Conservation (phyloP, 2,113 vertebrate genomes). For the Chaetorhynchus papuensis region DNA sequence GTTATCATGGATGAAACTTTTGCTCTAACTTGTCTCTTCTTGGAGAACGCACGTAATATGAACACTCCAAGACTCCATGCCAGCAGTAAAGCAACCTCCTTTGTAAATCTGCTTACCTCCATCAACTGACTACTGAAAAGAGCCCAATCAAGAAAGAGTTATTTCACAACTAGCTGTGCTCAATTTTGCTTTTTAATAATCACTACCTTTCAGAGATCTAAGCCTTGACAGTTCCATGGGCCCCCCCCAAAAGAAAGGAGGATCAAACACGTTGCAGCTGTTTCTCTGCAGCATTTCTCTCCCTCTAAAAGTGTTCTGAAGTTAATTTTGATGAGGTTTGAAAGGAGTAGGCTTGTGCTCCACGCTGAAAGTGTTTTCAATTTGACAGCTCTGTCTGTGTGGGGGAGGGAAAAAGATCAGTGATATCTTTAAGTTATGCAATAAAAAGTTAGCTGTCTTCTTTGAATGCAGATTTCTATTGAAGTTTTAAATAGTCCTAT, state of each 20-base stretch:
- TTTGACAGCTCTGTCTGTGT: conserved; percentile 62
- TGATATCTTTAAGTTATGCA: conserved; percentile 68
- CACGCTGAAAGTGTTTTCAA: conserved; percentile 26
- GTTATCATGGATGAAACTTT: not conserved
- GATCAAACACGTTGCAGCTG: not conserved
- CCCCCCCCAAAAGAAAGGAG: not conserved
- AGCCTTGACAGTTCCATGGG: not conserved
- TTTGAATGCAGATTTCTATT: conserved; percentile 55
- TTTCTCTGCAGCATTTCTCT: conserved; percentile 37
- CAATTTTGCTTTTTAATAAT: not conserved
- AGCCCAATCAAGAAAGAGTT: not conserved
- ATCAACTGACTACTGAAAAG: not conserved
- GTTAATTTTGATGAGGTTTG: conserved; percentile 59
- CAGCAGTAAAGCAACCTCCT: not conserved
- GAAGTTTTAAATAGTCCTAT: conserved; percentile 45
- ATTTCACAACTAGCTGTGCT: not conserved
- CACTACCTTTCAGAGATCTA: not conserved
- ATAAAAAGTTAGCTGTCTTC: conserved; percentile 58
- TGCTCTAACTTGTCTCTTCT: not conserved
- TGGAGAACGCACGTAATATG: not conserved
- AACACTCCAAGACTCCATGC: not conserved
- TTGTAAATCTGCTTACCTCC: not conserved
- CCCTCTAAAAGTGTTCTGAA: conserved; percentile 28
- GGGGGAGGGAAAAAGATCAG: conserved; percentile 57
- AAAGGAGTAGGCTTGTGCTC: conserved; percentile 61